These are phyloP conservation scores for Salmo trutta DNA, from an alignment of 2,797 vertebrate genomes.

Conservation along the genomic window DNA sequence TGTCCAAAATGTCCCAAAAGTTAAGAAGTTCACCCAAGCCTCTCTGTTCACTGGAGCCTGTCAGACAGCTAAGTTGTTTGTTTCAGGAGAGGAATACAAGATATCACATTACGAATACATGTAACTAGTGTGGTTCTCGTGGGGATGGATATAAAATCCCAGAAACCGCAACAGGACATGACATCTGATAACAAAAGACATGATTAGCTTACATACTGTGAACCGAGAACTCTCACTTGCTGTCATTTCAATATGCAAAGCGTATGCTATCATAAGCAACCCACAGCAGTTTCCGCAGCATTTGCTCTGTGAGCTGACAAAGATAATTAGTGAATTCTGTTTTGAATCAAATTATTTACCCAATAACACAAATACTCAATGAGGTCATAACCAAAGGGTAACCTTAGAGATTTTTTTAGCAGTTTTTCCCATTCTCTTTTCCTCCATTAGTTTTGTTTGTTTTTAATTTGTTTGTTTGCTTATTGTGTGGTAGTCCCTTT, in stretches of 20 bases:
- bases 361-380: constrained; percentile 44
- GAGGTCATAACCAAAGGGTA: constrained; percentile 42
- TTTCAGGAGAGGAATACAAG: constrained; percentile 58
- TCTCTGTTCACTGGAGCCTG: constrained; percentile 45
- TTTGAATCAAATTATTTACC: constrained; percentile 53
- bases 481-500: constrained; percentile 19
- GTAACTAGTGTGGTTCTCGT: constrained; percentile 53
- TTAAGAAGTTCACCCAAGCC: constrained; percentile 22
- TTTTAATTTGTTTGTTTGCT: constrained; percentile 4
- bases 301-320: neutral
- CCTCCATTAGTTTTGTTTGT: neutral
- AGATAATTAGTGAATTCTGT: constrained; percentile 29
- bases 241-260: constrained; percentile 12
- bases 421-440: constrained; percentile 9
- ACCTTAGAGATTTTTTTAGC: constrained; percentile 39
- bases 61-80: constrained; percentile 57
- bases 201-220: constrained; percentile 2
- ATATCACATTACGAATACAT: constrained; percentile 65
- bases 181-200: constrained; percentile 11
- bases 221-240: neutral
- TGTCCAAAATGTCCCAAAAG: constrained; percentile 45
- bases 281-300: constrained; percentile 14
- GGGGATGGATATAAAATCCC: constrained; percentile 52
- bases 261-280: constrained; percentile 9
- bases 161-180: constrained; percentile 23